Evolutionary conservation across 2,797 vertebrate genomes (phyloP), one percentile per base, ranked within the genome.

Genomic region (Eulemur rubriventer): DNA sequence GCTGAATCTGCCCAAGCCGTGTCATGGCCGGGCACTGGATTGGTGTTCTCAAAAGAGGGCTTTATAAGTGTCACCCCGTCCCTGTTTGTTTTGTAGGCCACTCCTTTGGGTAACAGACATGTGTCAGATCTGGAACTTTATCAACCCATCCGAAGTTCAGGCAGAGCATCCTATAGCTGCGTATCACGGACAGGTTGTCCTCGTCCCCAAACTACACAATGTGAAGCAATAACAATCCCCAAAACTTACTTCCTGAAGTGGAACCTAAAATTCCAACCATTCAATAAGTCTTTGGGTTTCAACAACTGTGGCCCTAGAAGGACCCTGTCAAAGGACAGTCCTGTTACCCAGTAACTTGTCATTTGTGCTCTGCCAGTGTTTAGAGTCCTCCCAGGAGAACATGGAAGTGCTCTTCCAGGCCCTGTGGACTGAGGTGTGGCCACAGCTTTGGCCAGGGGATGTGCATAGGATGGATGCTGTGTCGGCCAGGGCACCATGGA

Each of bases 1-100:
- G 33, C 43, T 48, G 52, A 59, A 41, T 11, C 2, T 4, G 7
- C 2, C 0, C 0, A 30, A 9, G 65, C 35, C 1, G 1, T 11
- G 26, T n/a, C 59, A 52, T 46, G 28, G 85, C 28, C 24, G 2
- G 1, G 35, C 11, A 11, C 0, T 0, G 38, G 50, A 65, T 61
- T 57, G 52, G 17, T 1, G 52, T 69, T 38, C 50, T 81, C 61
- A 50, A 9, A 75, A 75, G 69, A 70, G 63, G 30, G 67, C 20
- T 92, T 81, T 61, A 7, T 28, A 76, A 65, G 5, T 14, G 41
- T 12, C 20, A 8, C 55, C 9, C 20, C 0, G 0, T 4, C 43
- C 35, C 22, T 61, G 9, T 55, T 59, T 76, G 89, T 92, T 80
- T 14, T 7, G 7, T 0, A 30, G 83, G 67, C 11, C 38, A 10